Evolutionary conservation across 1,140 invertebrate species (phyloP), one percentile per base, ranked within the genome.

Genomic region (Pomacea maculata): DNA sequence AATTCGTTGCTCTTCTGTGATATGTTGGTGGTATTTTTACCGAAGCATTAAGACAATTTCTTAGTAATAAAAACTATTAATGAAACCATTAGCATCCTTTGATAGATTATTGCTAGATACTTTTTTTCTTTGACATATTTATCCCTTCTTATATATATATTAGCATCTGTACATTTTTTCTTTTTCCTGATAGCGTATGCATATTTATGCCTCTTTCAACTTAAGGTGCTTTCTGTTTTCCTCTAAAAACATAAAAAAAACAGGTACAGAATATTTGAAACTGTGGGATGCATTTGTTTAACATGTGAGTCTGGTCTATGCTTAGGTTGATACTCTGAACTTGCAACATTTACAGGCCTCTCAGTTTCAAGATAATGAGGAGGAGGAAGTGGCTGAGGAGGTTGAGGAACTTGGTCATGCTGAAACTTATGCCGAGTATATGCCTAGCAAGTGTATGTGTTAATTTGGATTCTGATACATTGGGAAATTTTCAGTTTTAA

Each of bases 401-500:
- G 97, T 99, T 86, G 97, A 99, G 90, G 97, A 98, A 87, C 95
- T 99, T 93, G 97, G 97, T 25, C 96, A 98, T 57, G 97, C 97
- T 1, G 98, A 99, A 92, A 99, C 98, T 0, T 99, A 99, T 90
- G 95, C 97, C 34, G 97, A 99, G 88, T 99, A 99, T 88, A 98
- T 97, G 95, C 98, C 98, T 10, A 94, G 95, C 2, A 99, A 99
- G 94, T 93, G 96, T 97, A 93, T 70, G 29, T 21, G 67, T 70
- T 70, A 15, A 34, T 70, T 12, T 25, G 12, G 21, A 65, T 65
- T 65, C n/a, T 17, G 17, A 17, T 2, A 7, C 5, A 25, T 25
- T 25, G 25, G 17, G 17, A 17, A 17, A 65, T 65, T 65, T 65
- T n/a, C n/a, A 65, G 2, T 19, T 25, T 25, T 25, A 25, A 17